Evolutionary conservation across 2,888 invertebrate genomes (phyloP).

Genomic region (Villa cingulata): DNA sequence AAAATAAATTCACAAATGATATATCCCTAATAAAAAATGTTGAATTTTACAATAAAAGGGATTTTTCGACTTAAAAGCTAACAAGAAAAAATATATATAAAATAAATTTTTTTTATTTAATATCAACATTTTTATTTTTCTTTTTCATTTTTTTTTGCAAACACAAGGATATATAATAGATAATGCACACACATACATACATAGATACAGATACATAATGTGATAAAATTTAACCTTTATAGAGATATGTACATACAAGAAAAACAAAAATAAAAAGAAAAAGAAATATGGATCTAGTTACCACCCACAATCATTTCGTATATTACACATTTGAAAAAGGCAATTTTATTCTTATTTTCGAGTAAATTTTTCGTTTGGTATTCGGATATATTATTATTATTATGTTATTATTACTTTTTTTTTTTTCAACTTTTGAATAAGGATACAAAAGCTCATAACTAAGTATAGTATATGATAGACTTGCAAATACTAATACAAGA

Average conservation of each 20-base stretch:
- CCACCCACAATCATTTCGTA: background rate
- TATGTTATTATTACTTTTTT: background rate
- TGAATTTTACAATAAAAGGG: constrained; percentile 17
- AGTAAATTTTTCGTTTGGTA: constrained; percentile 7
- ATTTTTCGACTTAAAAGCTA: background rate
- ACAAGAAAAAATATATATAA: background rate
- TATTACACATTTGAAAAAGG: constrained; percentile 8
- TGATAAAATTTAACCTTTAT: constrained; percentile 2
- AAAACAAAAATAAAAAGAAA: too few relatives aligned
- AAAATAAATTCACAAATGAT: constrained; percentile 9
- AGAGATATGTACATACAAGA: background rate
- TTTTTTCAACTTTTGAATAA: background rate
- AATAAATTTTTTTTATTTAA: background rate
- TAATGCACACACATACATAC: constrained; percentile 6
- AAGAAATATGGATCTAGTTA: too few relatives aligned
- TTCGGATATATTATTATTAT: constrained; percentile 1
- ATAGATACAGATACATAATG: background rate
- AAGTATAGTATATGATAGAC: background rate
- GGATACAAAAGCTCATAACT: constrained; percentile 3
- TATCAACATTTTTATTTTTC: background rate
- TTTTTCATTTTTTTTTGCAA: background rate
- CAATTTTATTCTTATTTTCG: constrained; percentile 12
- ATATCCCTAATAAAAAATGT: constrained; percentile 16
- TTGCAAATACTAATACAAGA: too few relatives aligned
- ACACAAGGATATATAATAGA: background rate